Conservation (phyloP, 2,797 vertebrate species). For the Etheostoma perlongum region DNA sequence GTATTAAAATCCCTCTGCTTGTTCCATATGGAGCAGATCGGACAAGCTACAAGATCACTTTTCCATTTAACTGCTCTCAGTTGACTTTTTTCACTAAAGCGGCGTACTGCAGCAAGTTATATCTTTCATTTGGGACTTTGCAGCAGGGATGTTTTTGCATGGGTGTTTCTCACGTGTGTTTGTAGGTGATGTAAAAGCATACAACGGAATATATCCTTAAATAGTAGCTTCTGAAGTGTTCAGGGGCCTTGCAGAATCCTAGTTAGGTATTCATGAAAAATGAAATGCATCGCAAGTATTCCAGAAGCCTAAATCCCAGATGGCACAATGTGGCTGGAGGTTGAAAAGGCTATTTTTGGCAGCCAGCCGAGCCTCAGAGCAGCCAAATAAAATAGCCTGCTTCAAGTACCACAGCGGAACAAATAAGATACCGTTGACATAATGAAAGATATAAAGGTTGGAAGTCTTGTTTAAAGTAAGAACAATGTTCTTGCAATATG, state of each 20-base stretch:
- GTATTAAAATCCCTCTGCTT: slow-evolving; percentile 55
- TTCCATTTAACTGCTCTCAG: slow-evolving; percentile 25
- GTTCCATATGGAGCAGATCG: slow-evolving; percentile 38
- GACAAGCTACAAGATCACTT: slow-evolving; percentile 39
- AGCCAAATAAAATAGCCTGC: slow-evolving; percentile 59
- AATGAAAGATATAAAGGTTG: slow-evolving; percentile 32
- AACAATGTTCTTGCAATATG: not conserved
- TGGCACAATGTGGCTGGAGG: slow-evolving; percentile 70
- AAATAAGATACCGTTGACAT: slow-evolving; percentile 28
- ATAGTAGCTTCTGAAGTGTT: slow-evolving; percentile 45
- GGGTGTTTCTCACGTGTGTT: not conserved
- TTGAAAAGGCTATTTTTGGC: slow-evolving; percentile 82
- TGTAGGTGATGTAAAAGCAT: slow-evolving; percentile 16
- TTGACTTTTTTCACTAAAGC: slow-evolving; percentile 11
- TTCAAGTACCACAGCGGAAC: slow-evolving; percentile 57
- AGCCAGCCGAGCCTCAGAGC: slow-evolving; percentile 54
- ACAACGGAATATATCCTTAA: slow-evolving; percentile 32
- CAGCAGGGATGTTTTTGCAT: slow-evolving; percentile 5
- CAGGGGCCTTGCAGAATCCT: slow-evolving; percentile 58
- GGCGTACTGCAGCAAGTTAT: slow-evolving; percentile 15
- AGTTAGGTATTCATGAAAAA: slow-evolving; percentile 75
- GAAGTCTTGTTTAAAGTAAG: not conserved
- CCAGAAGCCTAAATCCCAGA: slow-evolving; percentile 74
- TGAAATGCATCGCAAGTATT: slow-evolving; percentile 74
- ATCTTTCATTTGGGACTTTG: slow-evolving; percentile 47